Conservation (phyloP, 2,797 vertebrate species). For the Catostomus latipinnis region DNA sequence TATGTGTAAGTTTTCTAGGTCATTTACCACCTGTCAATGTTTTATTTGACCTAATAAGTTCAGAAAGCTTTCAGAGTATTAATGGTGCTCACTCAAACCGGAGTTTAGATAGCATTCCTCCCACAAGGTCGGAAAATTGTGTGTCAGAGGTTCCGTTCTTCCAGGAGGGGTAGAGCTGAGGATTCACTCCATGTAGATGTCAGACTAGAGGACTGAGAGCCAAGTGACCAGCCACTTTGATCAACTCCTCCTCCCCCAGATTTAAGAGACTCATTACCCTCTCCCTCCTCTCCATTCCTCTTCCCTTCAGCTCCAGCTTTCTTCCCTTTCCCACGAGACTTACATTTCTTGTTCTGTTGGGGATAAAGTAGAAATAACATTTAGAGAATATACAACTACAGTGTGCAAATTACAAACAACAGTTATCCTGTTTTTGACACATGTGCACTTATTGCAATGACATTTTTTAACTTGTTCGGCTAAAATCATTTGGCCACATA, state of each 20-base stretch:
- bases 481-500: constrained; percentile 50
- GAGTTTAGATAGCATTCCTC: constrained; percentile 87
- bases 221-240: constrained; percentile 50
- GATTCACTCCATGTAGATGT: not conserved
- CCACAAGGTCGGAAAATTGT: constrained; percentile 92
- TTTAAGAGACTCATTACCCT: constrained; percentile 29
- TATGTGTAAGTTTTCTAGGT: not conserved
- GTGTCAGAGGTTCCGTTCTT: constrained; percentile 91
- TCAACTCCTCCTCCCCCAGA: constrained; percentile 34
- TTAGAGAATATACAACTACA: not conserved
- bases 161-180: constrained; percentile 70
- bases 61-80: not conserved
- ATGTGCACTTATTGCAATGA: not conserved
- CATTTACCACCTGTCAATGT: not conserved
- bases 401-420: not conserved
- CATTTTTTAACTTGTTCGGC: not conserved
- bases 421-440: not conserved
- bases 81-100: constrained; percentile 76
- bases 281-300: constrained; percentile 70
- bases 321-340: constrained; percentile 86
- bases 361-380: constrained; percentile 2
- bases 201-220: constrained; percentile 33
- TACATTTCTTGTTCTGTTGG: constrained; percentile 89
- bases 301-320: constrained; percentile 80
- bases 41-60: constrained; percentile 13